Percentiles rank a stretch among this genome's conserved stretches.
These are phyloP conservation scores for Sycophila texana DNA, from an alignment of 2,888 invertebrate genomes.

Conservation along the genomic window DNA sequence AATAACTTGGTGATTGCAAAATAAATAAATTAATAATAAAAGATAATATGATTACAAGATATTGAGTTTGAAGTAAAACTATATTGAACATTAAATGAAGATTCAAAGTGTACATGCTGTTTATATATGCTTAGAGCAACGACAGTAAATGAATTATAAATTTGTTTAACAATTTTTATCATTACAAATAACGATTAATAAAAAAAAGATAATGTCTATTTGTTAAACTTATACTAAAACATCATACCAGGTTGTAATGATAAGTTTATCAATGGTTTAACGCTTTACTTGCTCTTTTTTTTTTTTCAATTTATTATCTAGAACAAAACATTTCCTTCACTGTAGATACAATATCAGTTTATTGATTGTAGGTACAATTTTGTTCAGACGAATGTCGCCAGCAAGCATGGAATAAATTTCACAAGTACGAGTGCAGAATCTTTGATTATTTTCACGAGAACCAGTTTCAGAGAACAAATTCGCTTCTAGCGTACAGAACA, in stretches of 20 bases:
- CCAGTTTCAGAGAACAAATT: slow-evolving; percentile 48
- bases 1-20: background rate
- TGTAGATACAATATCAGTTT: background rate
- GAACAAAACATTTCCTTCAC: slow-evolving; percentile 12
- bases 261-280: too few relatives aligned
- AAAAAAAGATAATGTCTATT: too few relatives aligned
- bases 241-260: too few relatives aligned
- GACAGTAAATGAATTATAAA: too few relatives aligned
- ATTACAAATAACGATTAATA: too few relatives aligned
- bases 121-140: too few relatives aligned
- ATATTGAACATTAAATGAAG: background rate
- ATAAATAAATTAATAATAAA: too few relatives aligned
- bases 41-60: too few relatives aligned
- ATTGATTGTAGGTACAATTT: slow-evolving; percentile 70
- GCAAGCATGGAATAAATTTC: slow-evolving; percentile 70
- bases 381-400: slow-evolving; percentile 72
- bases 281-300: background rate
- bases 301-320: slow-evolving; percentile 28
- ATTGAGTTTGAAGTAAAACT: background rate
- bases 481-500: slow-evolving; percentile 69
- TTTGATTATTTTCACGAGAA: slow-evolving; percentile 67
- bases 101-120: too few relatives aligned
- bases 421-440: slow-evolving; percentile 73
- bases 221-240: too few relatives aligned
- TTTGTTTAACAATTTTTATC: too few relatives aligned